Base-by-base conservation (phyloP, 2,113 vertebrate genomes). In the Papio anubis region DNA sequence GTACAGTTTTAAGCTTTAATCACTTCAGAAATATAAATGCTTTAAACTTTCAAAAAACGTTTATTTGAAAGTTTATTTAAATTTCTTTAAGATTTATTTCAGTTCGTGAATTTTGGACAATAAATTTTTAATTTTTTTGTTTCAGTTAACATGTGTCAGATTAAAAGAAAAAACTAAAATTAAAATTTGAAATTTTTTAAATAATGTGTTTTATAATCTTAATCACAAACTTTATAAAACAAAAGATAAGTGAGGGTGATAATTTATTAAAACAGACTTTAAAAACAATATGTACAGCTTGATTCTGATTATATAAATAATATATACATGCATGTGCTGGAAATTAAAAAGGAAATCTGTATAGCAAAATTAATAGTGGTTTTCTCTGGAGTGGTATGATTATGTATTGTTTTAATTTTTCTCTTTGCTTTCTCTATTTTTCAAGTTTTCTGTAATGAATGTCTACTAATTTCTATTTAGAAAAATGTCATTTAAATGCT, bases 331-430 rank as follows among this genome's bases (percentile, higher is more conserved):
- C 7, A 66, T 83, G 38, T 25, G 79, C 70, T 96, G 43, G n/a
- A 68, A 94, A 61, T 90, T 43, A 57, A 90, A 96, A 95, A 52
- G 14, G 66, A 88, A 93, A 17, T 21, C 52, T 87, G 2, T 52
- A 35, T 17, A 84, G 85, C 57, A 96, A 6, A 92, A 93, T 90
- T 82, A 93, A 90, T 88, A 90, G 40, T 72, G 32, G 10, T 76
- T 90, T 95, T 84, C 75, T 83, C 30, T 73, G 32, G 11, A 21
- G 2, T 66, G 13, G 2, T 90, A 5, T 35, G 38, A 68, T 93
- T 80, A 92, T 89, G 48, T 81, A 80, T 75, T 86, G 20, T 89
- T 96, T 97, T 64, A 66, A 86, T 94, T 95, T 96, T 85, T 72
- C 14, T 96, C 61, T 96, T 35, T 61, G 50, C 38, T 96, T 92